phyloP scores from a whole-genome alignment of 2,888 invertebrate genomes.

The Himalopsyche tibetana region DNA sequence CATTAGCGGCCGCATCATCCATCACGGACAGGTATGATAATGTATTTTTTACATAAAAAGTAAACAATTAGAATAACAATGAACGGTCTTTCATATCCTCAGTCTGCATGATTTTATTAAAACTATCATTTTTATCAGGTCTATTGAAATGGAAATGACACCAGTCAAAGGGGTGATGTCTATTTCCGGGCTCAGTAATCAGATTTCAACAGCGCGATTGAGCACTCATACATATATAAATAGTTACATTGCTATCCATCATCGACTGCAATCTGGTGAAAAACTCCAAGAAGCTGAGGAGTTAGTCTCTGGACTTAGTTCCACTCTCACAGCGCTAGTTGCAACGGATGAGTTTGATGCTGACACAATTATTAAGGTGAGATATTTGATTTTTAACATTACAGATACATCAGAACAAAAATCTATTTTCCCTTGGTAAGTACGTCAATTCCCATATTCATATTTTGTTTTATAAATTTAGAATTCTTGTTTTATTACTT shows the following conservation, averaged over 20 bases:
- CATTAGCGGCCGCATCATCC: conserved; percentile 77
- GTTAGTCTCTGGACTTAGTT: conserved; percentile 81
- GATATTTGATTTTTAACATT: not conserved
- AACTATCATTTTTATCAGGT: not conserved
- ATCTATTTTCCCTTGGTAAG: too few relatives aligned
- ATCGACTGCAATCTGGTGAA: conserved; percentile 55
- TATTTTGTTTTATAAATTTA: too few relatives aligned
- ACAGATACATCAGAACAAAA: not conserved
- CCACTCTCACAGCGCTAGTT: conserved; percentile 84
- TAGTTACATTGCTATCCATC: conserved; percentile 60
- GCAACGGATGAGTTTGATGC: conserved; percentile 87
- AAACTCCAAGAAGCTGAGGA: conserved; percentile 78
- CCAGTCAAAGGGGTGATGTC: not conserved
- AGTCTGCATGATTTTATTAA: too few relatives aligned
- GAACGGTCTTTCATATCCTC: not conserved
- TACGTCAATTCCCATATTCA: too few relatives aligned
- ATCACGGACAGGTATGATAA: conserved; percentile 41
- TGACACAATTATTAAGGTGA: conserved; percentile 83
- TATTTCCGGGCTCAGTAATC: conserved; percentile 14
- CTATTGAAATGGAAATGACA: not conserved
- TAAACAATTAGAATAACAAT: too few relatives aligned
- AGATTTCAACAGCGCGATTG: conserved; percentile 34
- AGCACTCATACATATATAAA: conserved; percentile 46
- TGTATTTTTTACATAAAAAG: too few relatives aligned
- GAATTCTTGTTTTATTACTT: too few relatives aligned